Evolutionary conservation across 2,113 vertebrate genomes (phyloP).

Genomic region (Bos taurus): ARS-UCD2.0 NC_037349.1:17577001-17577500

Average conservation of each 20-base stretch:
- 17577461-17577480: neutral
- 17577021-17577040: neutral
- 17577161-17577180: neutral
- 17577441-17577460: neutral
- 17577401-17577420: neutral
- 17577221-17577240: neutral
- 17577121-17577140: neutral
- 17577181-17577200: neutral
- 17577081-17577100: neutral
- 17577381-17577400: neutral
- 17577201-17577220: neutral
- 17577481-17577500: neutral
- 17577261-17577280: rapidly evolving
- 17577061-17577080: neutral
- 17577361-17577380: neutral
- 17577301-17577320: neutral
- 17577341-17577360: rapidly evolving
- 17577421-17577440: neutral
- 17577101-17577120: neutral
- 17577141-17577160: neutral
- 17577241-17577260: neutral
- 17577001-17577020: neutral
- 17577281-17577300: neutral
- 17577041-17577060: neutral
- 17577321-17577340: neutral